Base-by-base conservation (phyloP, 2,888 invertebrate genomes). In the Punctoribates punctum region DNA sequence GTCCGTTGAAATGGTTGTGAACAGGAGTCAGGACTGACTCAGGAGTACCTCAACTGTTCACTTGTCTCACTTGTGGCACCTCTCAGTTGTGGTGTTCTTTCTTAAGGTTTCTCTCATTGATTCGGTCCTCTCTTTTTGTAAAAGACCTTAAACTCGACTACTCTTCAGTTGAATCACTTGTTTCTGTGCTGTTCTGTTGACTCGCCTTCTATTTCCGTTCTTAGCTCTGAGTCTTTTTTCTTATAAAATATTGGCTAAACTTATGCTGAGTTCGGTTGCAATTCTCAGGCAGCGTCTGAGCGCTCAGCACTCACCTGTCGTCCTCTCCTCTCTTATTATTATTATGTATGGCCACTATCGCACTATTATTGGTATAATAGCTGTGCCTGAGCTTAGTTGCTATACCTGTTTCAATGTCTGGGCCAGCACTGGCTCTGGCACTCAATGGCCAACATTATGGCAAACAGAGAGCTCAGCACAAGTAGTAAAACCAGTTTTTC, bases 331-430 rank as follows among this genome's bases (percentile, higher is more conserved):
- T 70, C 42, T 73, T 72, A 72, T 72, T 72, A 42, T 42, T 72
- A 46, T 25, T 72, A 42, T 42, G 42, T 42, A 42, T 42, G 42
- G 42, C 42, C 42, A 42, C 20, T 72, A 42, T 38, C 42, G 20
- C 62, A 54, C 23, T 20, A 54, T n/a, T 54, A 54, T 20, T 54
- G 23, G 54, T 54, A n/a, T 54, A 54, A 54, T 54, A 25, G 23
- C 27, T 13, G 60, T 27, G 27, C 25, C 20, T n/a, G 60, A 20
- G 60, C 27, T 60, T 5, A 60, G 25, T 65, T 65, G 65, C 38
- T n/a, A 34, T 65, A 65, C 65, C 65, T 65, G 65, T 65, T 65
- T 65, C 65, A 65, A 65, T 65, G 65, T 65, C 65, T 65, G 65
- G 65, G 29, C 65, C 65, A 65, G 15, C 25, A 29, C 38, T 17